Evolutionary conservation across 2,113 vertebrate genomes (phyloP), one percentile per base, ranked within the genome.

Genomic region (Callorhinus ursinus): DNA sequence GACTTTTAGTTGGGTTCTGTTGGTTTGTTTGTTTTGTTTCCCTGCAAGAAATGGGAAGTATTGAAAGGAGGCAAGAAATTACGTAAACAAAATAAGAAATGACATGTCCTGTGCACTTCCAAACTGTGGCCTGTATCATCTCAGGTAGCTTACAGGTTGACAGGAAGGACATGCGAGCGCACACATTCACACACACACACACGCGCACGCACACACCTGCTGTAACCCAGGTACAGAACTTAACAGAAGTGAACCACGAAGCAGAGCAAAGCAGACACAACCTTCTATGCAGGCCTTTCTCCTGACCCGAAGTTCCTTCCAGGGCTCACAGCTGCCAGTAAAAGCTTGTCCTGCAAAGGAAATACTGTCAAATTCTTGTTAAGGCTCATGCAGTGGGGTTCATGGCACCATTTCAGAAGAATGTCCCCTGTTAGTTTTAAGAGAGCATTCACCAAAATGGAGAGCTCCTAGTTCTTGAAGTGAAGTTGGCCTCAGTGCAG

Each of bases 11-110:
- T 81, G 57, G 87, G 61, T n/a, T 85, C 49, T 65, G 6, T 65
- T 65, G 53, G 61, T 55, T 65, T 39, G 14, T 53, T 88, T 86
- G 80, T 51, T 93, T 80, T 90, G 26, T 80, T 93, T 86, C 59
- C 67, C 46, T 18, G 3, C 4, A 42, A 65, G 46, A 31, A 59
- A 49, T 39, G 74, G 72, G 15, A 74, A 26, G 49, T 36, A 8
- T 12, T 53, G 80, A 42, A 94, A 26, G 31, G 85, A 61, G 28
- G n/a, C 31, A 95, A 61, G 36, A 87, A 12, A 82, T n/a, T 33
- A 76, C 39, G 63, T 11, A 90, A 63, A 83, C 14, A 61, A 55
- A 63, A n/a, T 1, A 22, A 93, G 39, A 85, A 76, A 26, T 1
- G 4, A 67, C 12, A 3, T 77, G 82, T 61, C 51, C 26, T 67